A percentile compares a stretch with the other conserved stretches of the same genome.
Conservation (phyloP, 1,140 invertebrate species). For the Phocides pigmalion region DNA sequence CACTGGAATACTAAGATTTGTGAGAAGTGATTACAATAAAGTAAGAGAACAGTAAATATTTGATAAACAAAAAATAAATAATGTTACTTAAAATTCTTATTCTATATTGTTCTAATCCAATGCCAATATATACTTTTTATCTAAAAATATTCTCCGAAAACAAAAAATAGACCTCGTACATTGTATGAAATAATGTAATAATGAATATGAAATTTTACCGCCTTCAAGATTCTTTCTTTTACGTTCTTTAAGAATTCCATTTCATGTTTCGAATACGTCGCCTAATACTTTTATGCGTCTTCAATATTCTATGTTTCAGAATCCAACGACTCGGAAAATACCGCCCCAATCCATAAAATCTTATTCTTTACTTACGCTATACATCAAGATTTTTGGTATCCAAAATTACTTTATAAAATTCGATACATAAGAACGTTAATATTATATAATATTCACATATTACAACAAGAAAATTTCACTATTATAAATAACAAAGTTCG, state of each 20-base stretch:
- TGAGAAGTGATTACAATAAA: too few species aligned
- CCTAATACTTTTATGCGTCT: constrained; percentile 24
- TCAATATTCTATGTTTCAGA: constrained; percentile 31
- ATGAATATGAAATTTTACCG: constrained; percentile 14
- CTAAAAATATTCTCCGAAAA: too few species aligned
- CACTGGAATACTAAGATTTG: too few species aligned
- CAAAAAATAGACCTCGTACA: too few species aligned
- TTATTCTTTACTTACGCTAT: constrained; percentile 4
- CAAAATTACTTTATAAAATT: neutral
- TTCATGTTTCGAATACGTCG: constrained; percentile 30
- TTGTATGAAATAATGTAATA: neutral
- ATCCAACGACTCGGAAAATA: constrained; percentile 25
- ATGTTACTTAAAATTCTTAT: too few species aligned
- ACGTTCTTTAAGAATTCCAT: constrained; percentile 31
- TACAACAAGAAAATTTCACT: too few species aligned
- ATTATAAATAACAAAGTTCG: neutral
- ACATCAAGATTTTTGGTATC: constrained; percentile 1
- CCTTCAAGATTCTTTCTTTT: constrained; percentile 18
- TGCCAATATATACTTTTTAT: too few species aligned
- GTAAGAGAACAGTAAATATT: too few species aligned
- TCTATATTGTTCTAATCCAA: too few species aligned
- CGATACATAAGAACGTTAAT: neutral
- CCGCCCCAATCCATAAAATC: constrained; percentile 11
- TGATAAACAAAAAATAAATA: too few species aligned
- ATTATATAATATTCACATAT: too few species aligned